phyloP scores from a whole-genome alignment of 2,797 vertebrate genomes.

The Parambassis ranga region DNA sequence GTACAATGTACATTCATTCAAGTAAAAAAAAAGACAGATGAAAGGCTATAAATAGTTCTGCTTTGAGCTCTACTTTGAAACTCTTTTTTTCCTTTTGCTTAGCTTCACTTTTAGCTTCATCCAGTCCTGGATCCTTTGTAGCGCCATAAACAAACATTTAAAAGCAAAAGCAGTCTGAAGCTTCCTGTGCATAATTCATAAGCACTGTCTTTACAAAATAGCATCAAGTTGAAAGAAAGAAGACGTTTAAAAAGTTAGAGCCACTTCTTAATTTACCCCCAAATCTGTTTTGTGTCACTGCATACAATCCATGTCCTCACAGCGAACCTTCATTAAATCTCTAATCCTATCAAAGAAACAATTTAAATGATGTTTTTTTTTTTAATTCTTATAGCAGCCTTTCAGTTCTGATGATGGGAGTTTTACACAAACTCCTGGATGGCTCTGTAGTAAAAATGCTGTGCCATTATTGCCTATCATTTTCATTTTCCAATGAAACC shows the following conservation, averaged over 20 bases:
- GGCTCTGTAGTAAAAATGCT: too few species aligned
- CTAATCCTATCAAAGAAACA: too few species aligned
- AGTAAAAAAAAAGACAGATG: background rate
- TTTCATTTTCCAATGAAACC: too few species aligned
- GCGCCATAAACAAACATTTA: slow-evolving; percentile 29
- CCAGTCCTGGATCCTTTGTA: slow-evolving; percentile 6
- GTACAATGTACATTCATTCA: slow-evolving; percentile 1
- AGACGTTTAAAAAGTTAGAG: slow-evolving; percentile 5
- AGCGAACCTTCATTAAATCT: background rate
- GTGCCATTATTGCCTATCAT: too few species aligned
- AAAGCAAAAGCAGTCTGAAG: slow-evolving; percentile 16
- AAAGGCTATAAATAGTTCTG: background rate
- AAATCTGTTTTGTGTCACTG: background rate
- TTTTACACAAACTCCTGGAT: too few species aligned
- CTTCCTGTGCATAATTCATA: slow-evolving; percentile 33
- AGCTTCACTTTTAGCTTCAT: slow-evolving; percentile 1
- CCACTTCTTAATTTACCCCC: background rate
- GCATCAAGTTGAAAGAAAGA: background rate
- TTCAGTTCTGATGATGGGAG: too few species aligned
- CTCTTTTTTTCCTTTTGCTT: slow-evolving; percentile 16
- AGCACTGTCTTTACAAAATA: slow-evolving; percentile 26
- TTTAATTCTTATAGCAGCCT: too few species aligned
- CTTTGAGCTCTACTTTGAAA: slow-evolving; percentile 29
- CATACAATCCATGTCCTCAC: background rate
- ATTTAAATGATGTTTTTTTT: too few species aligned